A percentile compares a stretch with the other conserved stretches of the same genome.
These are phyloP conservation scores for Florisuga fusca DNA, from an alignment of 2,797 vertebrate species.

Conservation along the genomic window DNA sequence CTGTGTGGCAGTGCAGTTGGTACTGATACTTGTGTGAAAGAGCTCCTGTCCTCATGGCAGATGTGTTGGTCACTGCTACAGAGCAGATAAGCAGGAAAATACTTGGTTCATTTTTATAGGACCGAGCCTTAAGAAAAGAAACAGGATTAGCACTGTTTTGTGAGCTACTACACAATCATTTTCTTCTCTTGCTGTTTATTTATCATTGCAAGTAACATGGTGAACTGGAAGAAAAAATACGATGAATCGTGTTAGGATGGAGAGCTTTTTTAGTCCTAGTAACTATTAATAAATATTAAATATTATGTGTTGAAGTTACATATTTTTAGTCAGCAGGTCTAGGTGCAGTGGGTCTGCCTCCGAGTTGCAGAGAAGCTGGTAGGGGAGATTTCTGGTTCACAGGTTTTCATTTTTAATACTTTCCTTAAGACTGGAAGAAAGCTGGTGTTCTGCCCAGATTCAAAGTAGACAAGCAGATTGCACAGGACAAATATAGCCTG, in stretches of 20 bases:
- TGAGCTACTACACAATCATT: neutral
- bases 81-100: neutral
- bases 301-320: neutral
- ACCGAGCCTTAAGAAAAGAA: neutral
- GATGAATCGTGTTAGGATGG: neutral
- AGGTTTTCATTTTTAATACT: neutral
- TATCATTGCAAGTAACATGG: neutral
- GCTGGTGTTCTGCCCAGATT: slow-evolving; percentile 54
- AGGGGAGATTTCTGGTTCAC: neutral
- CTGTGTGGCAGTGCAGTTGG: neutral
- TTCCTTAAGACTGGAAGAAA: slow-evolving; percentile 7
- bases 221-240: neutral
- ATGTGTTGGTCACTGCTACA: neutral
- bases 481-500: slow-evolving; percentile 58
- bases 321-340: neutral
- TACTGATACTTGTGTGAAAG: neutral
- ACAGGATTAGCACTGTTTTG: neutral
- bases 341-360: neutral
- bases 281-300: neutral
- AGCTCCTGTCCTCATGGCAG: neutral
- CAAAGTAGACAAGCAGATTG: slow-evolving; percentile 56
- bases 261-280: neutral
- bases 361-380: neutral
- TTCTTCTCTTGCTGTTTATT: neutral
- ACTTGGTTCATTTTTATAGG: neutral